Evolutionary conservation across 1,140 invertebrate species (phyloP), one percentile per base, ranked within the genome.

Genomic region (Daktulosphaira vitifoliae): DNA sequence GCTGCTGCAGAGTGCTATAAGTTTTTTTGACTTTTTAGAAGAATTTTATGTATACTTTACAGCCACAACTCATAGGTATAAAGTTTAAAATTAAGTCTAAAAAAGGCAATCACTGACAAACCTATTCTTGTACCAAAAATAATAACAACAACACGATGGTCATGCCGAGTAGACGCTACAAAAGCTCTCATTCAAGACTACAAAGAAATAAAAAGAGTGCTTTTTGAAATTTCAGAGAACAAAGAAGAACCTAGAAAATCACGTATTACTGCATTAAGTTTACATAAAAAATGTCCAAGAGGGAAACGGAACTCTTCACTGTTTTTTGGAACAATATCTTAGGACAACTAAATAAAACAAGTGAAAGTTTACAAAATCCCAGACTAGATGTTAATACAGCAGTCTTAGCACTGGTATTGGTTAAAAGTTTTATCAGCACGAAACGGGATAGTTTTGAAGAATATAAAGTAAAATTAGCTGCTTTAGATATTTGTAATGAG

Each of bases 11-110:
- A 18, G 39, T 59, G 68, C 70, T 48, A 68, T 69, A 16, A 39
- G 54, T 56, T 71, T 70, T 49, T 71, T 71, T 67, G 62, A 68
- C 29, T 49, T 69, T n/a, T 66, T 68, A 23, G 69, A 71, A 53
- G 15, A 37, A 54, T n/a, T 69, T 15, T 71, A 69, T 29, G 65
- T 18, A 29, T 70, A 67, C 53, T 71, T 71, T 51, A 69, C 67
- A 53, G 66, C 69, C 26, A 67, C 67, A 39, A 68, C 67, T 33
- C n/a, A 69, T 11, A 64, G 69, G 56, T 69, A 66, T 54, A n/a
- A 26, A 37, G 51, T 66, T 33, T 23, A 69, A 7, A 59, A 9
- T 1, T 11, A 56, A 15, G n/a, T 26, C 48, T 50, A 26, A 50
- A 20, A 9, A 5, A 4, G 13, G 25, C 3, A 50, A 8, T 5